Evolutionary conservation across 1,140 invertebrate species (phyloP).

Genomic region (Pseudoatta argentina): DNA sequence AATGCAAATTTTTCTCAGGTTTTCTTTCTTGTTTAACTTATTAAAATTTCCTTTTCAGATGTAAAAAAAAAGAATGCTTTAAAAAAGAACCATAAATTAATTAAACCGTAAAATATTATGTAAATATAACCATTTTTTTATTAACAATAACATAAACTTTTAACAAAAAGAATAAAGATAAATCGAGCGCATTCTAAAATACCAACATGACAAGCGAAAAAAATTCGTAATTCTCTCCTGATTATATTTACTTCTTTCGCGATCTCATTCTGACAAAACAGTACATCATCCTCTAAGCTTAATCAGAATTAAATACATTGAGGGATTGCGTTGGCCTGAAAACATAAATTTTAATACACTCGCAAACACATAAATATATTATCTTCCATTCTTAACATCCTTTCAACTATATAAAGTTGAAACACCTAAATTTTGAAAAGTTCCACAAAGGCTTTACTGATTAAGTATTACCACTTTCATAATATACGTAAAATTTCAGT

Average conservation of each 20-base stretch:
- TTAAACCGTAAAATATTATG: neutral
- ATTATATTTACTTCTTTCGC: slow-evolving; percentile 16
- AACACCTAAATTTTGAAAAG: neutral
- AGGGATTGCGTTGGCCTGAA: neutral
- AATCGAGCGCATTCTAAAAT: neutral
- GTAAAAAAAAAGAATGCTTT: neutral
- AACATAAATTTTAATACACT: neutral
- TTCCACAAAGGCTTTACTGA: neutral
- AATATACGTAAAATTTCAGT: neutral
- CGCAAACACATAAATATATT: neutral
- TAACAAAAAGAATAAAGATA: neutral
- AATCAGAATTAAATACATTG: slow-evolving; percentile 13
- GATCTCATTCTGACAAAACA: neutral
- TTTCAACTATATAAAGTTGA: neutral
- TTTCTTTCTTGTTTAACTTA: neutral
- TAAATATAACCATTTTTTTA: neutral
- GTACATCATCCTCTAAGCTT: slow-evolving; percentile 25
- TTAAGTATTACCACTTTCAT: neutral
- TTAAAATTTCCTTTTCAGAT: neutral
- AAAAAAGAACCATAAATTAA: neutral
- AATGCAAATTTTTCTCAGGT: slow-evolving; percentile 6
- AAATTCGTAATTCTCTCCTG: neutral
- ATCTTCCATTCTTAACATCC: neutral
- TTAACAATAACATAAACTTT: slow-evolving; percentile 13
- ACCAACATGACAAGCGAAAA: neutral